A percentile compares a stretch with the other conserved stretches of the same genome.
phyloP scores from a whole-genome alignment of 2,797 vertebrate species.

The Sebastes hubbsi region DNA sequence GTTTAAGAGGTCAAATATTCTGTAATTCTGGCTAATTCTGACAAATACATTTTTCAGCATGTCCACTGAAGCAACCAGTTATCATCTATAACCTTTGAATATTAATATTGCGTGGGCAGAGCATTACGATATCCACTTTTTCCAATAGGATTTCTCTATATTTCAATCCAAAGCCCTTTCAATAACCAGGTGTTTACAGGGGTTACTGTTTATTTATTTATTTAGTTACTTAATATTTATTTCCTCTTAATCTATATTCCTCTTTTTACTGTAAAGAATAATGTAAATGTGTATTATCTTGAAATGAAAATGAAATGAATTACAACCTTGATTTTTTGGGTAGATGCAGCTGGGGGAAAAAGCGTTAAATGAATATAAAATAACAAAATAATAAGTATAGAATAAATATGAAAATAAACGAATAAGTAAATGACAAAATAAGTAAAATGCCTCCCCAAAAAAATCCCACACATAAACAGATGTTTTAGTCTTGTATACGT shows the following conservation, averaged over 20 bases:
- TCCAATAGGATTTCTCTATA: background rate
- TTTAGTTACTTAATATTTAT: no score
- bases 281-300: no score
- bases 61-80: background rate
- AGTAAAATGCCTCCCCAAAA: background rate
- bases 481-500: background rate
- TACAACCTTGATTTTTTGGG: no score
- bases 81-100: background rate
- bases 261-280: no score
- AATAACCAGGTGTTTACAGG: no score
- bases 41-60: background rate
- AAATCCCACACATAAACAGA: fast-evolving
- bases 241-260: no score
- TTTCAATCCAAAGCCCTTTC: background rate
- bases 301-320: no score
- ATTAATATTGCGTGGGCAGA: background rate
- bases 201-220: no score
- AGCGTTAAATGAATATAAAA: background rate
- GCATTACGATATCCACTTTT: background rate
- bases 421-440: background rate
- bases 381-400: background rate
- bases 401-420: background rate
- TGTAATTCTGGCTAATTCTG: background rate
- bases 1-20: background rate
- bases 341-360: background rate